phyloP scores from a whole-genome alignment of 2,797 vertebrate genomes.

The Podargus strigoides region DNA sequence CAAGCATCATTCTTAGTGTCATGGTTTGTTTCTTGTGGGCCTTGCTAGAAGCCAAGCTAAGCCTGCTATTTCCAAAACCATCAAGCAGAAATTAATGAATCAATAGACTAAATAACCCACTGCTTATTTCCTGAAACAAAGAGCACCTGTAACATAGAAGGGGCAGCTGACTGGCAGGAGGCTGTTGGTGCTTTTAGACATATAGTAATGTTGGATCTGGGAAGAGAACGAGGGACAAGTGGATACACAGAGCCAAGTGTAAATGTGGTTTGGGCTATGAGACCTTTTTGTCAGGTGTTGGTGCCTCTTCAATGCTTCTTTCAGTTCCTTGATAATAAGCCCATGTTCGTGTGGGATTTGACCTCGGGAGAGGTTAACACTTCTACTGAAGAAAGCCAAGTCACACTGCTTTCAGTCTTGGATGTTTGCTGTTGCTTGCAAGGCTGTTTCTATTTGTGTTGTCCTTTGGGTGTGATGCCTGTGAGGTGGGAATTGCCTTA shows the following conservation, averaged over 20 bases:
- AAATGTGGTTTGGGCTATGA: background rate
- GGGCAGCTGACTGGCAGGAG: background rate
- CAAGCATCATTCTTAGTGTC: background rate
- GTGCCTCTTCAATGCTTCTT: conserved; percentile 46
- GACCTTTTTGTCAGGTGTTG: conserved; percentile 23
- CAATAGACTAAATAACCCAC: conserved; percentile 4
- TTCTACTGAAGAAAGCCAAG: conserved; percentile 28
- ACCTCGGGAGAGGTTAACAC: conserved; percentile 27
- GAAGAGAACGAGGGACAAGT: background rate
- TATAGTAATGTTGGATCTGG: background rate
- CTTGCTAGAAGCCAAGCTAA: background rate
- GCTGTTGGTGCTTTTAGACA: background rate
- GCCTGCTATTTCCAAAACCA: conserved; percentile 23
- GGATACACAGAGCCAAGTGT: background rate
- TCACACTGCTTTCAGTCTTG: background rate
- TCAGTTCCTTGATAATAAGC: conserved; percentile 53
- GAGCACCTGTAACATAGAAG: conserved; percentile 9
- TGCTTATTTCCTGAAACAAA: conserved; percentile 43
- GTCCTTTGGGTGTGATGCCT: conserved; percentile 40
- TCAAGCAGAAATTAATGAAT: conserved; percentile 10
- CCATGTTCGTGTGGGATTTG: conserved; percentile 43
- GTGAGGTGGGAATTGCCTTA: conserved; percentile 17
- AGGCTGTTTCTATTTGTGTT: conserved; percentile 50
- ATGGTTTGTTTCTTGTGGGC: background rate
- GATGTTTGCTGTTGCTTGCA: conserved; percentile 30